These are phyloP conservation scores for Brachylomia viminalis DNA, from an alignment of 2,888 invertebrate genomes.

Conservation along the genomic window DNA sequence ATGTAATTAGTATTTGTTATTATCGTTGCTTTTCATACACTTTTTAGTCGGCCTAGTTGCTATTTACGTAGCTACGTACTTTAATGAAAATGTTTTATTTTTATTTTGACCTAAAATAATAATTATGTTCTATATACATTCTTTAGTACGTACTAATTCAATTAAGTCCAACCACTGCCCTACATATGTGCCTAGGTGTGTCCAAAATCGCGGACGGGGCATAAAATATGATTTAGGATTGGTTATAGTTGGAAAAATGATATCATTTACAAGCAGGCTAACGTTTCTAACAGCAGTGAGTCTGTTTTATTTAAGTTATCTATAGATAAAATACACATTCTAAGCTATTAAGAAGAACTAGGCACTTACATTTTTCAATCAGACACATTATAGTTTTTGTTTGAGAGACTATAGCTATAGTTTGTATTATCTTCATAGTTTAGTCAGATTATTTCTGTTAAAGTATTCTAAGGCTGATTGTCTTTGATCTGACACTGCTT, in stretches of 20 bases:
- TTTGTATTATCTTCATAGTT: not conserved
- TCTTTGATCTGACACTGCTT: not conserved
- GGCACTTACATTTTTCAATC: not conserved
- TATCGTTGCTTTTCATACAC: not conserved
- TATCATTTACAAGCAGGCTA: not conserved
- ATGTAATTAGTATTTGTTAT: conserved; percentile 1
- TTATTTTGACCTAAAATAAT: too few relatives aligned
- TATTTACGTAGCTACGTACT: not conserved
- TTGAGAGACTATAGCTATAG: not conserved
- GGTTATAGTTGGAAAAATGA: not conserved
- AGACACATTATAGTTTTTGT: not conserved
- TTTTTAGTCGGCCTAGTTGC: not conserved
- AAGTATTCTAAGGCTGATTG: not conserved
- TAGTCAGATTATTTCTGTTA: not conserved
- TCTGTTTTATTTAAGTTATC: not conserved
- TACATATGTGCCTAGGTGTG: conserved; percentile 29
- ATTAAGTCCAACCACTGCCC: not conserved
- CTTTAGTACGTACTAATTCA: conserved; percentile 2
- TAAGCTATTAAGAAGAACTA: not conserved
- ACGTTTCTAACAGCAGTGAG: not conserved
- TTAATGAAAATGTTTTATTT: too few relatives aligned
- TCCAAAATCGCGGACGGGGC: not conserved
- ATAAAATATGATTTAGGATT: conserved; percentile 9
- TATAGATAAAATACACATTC: not conserved
- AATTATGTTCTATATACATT: not conserved